A percentile compares a stretch with the other conserved stretches of the same genome.
Conservation (phyloP, 2,888 invertebrate genomes). For the Amphipoea lucens region DNA sequence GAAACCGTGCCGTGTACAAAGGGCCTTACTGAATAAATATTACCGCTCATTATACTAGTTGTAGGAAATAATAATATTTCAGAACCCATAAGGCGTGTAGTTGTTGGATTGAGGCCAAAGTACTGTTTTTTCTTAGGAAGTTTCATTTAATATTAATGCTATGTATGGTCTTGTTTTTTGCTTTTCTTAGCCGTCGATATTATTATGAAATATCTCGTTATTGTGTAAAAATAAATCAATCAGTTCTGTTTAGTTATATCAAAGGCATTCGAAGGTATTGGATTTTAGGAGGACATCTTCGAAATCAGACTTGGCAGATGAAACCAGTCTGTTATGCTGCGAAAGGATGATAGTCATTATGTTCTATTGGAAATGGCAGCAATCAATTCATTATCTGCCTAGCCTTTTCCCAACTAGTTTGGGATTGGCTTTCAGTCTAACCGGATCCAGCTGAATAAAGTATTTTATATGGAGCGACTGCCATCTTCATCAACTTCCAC, state of each 20-base stretch:
- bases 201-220: not conserved
- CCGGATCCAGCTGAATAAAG: not conserved
- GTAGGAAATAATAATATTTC: slow-evolving; percentile 57
- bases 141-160: slow-evolving; percentile 58
- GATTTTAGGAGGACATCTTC: not conserved
- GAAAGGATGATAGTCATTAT: not conserved
- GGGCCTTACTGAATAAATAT: slow-evolving; percentile 52
- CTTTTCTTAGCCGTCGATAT: not conserved
- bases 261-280: not conserved
- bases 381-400: not conserved
- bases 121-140: slow-evolving; percentile 45
- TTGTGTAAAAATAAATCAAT: slow-evolving; percentile 17
- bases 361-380: too few relatives aligned
- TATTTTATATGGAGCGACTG: not conserved
- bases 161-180: slow-evolving; percentile 36
- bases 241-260: not conserved
- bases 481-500: not conserved
- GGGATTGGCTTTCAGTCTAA: not conserved
- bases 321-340: not conserved
- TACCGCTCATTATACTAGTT: slow-evolving; percentile 41
- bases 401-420: too few relatives aligned
- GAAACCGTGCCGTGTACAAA: not conserved
- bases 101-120: slow-evolving; percentile 58
- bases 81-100: slow-evolving; percentile 46
- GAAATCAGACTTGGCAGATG: not conserved